Base-by-base conservation (phyloP, 2,888 invertebrate species). In the Plagiodera versicolora region DNA sequence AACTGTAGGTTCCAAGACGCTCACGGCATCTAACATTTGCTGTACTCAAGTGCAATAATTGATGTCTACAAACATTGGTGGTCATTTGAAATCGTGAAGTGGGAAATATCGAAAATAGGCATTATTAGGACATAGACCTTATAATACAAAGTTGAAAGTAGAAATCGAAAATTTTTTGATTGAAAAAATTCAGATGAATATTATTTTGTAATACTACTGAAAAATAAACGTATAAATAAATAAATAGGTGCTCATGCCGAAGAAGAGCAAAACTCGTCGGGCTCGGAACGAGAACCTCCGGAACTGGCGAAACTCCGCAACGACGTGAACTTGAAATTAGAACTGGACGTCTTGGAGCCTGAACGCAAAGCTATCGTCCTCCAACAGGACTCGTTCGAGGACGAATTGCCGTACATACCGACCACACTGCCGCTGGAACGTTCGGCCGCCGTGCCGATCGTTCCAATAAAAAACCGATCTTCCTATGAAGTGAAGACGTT, bases 371-470 rank as follows among this genome's bases (percentile, higher is more conserved):
- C 88, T 1, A 83, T 94, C 46, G 92, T 94, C 48, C 83, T 89
- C 60, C 88, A 86, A 70, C 89, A 92, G 76, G 92, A 93, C 75
- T 93, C 93, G 39, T 90, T 92, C 75, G 93, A 93, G 73, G 86
- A 86, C 57, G 92, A 92, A 80, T 82, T 94, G 74, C 94, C 94
- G 1, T 94, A 92, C 77, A 87, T 94, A 74, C 94, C 94, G 58
- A 94, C 94, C n/a, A 94, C 94, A 56, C 81, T 94, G 74, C 94
- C 94, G 17, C 85, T 88, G 77, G 94, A 94, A 81, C 87, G 94
- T 65, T 89, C 93, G 14, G 86, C 90, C 64, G 92, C 90, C 20
- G 82, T 93, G 67, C 89, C 92, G 16, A 88, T 94, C 73, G 86
- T 94, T 66, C 93, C 94, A 19, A 87, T 93, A 70, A 88, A 88